phyloP scores from a whole-genome alignment of 64 coral and sea anemone species.

The Pocillopora damicornis region DNA sequence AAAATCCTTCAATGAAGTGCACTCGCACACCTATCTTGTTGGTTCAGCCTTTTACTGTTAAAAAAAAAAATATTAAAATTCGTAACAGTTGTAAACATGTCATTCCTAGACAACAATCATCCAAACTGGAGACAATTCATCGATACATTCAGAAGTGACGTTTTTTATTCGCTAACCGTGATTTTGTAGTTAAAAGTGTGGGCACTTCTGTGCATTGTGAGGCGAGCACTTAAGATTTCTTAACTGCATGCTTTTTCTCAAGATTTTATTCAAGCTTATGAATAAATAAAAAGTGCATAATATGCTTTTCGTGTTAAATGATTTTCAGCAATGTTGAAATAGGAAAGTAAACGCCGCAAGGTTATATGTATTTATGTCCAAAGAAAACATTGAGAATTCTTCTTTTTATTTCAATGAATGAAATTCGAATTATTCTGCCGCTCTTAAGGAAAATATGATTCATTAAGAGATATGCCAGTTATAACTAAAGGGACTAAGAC shows the following conservation, averaged over 20 bases:
- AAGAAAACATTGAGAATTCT: background rate
- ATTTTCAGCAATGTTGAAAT: conserved; percentile 5
- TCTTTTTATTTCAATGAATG: background rate
- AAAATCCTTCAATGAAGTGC: too few species aligned
- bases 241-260: background rate
- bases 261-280: background rate
- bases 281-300: background rate
- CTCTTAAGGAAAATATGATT: background rate
- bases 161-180: background rate
- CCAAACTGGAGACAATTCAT: background rate
- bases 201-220: background rate
- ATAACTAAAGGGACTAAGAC: too few species aligned
- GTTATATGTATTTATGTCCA: background rate
- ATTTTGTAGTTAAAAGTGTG: background rate
- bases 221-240: background rate
- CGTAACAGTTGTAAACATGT: background rate
- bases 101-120: background rate
- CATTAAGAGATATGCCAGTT: background rate
- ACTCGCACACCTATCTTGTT: too few species aligned
- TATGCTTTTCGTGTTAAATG: background rate
- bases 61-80: background rate
- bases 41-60: background rate
- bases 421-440: background rate
- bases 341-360: background rate
- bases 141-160: background rate